Base-by-base conservation (phyloP, 2,888 invertebrate species). In the Zaprionus lineosus region DNA sequence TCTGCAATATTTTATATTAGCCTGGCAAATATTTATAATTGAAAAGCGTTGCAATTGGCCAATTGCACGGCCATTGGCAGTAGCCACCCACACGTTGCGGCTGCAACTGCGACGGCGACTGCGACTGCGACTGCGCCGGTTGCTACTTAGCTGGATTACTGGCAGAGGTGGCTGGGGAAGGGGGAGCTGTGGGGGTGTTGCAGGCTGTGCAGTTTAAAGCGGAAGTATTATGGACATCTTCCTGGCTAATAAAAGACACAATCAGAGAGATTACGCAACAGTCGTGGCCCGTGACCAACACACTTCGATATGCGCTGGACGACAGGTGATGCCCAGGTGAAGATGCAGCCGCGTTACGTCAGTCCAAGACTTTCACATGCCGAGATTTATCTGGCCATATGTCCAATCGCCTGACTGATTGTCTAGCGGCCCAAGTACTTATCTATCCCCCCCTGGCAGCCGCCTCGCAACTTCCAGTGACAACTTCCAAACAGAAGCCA, bases 11-110 rank as follows among this genome's bases (percentile, higher is more conserved):
- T 65, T 60, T 56, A 73, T 63, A 47, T 43, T 50, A 55, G 56
- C 58, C 65, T 78, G 82, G 70, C 82, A 79, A 79, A 78, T 82
- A 82, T 70, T 57, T 52, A 57, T 73, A 78, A 79, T 79, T 68
- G 67, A 73, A 75, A 60, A 46, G 40, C 63, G 36, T 40, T 33
- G 50, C 43, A 50, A 33, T 47, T 36, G 47, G 26, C 8, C 43
- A 26, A 33, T 57, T 37, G n/a, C n/a, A n/a, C n/a, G 44, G 48
- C 21, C 39, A 21, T 36, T 21, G 40, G 34, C 29, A 44, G 11
- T 2, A n/a, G 36, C 37, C 50, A 48, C 61, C 62, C 43, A 52
- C 62, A 8, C 7, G 21, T 24, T 24, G 24, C 2, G 2, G n/a
- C 9, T 6, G 7, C n/a, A n/a, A n/a, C n/a, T n/a, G n/a, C n/a